Evolutionary conservation across 2,113 vertebrate genomes (phyloP).

Genomic region (Sminthopsis crassicaudata): DNA sequence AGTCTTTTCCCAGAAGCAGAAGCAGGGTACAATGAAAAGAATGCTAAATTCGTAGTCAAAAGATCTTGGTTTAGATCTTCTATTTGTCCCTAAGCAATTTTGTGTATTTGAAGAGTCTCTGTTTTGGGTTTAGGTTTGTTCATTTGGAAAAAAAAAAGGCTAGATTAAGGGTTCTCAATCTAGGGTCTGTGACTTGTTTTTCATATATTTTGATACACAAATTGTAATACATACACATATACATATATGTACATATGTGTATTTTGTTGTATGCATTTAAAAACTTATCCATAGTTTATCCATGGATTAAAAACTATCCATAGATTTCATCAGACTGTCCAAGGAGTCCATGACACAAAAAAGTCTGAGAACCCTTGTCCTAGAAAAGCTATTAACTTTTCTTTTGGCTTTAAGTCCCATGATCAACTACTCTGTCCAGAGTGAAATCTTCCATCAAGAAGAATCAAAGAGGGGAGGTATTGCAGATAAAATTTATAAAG

Average conservation of each 20-base stretch:
- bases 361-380: background rate
- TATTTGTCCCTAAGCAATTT: background rate
- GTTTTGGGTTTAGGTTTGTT: background rate
- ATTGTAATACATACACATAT: background rate
- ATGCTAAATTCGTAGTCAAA: background rate
- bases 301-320: background rate
- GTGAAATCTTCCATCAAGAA: background rate
- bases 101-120: background rate
- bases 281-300: background rate
- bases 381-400: background rate
- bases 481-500: background rate
- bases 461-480: background rate
- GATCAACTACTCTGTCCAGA: background rate
- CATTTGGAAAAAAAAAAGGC: background rate
- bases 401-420: background rate
- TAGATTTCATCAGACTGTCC: background rate
- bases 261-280: background rate
- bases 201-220: background rate
- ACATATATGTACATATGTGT: background rate
- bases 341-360: background rate
- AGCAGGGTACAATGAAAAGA: background rate
- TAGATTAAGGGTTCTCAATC: background rate
- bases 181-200: background rate
- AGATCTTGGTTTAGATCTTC: background rate
- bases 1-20: background rate